Evolutionary conservation across 2,888 invertebrate genomes (phyloP), one percentile per base, ranked within the genome.

Genomic region (Monochamus alternatus): DNA sequence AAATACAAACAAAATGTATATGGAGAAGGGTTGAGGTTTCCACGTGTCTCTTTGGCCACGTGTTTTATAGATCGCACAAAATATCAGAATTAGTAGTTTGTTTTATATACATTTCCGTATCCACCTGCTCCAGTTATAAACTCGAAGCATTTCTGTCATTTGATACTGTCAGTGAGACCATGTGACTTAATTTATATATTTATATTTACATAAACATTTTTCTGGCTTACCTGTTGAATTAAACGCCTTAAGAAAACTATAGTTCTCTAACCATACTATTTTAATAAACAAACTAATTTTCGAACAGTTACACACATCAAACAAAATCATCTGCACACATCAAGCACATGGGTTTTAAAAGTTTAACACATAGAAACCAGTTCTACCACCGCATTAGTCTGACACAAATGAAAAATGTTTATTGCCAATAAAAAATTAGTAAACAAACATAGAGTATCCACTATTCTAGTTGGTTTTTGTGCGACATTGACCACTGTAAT

Each of bases 181-280:
- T 69, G 74, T 74, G 74, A 74, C 64, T 64, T 44, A 31, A 51
- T 62, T 69, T 69, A 32, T 9, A 47, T 62, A 60, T 62, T 69
- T 69, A 32, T 9, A 47, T 62, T 47, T 30, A n/a, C 22, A 68
- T n/a, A 44, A 14, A 69, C 31, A 12, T 31, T 69, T 60, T 69
- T 55, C 51, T 60, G 30, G 69, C 69, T 69, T 69, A 69, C 69
- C 69, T 69, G 60, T 60, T 60, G 60, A 2, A 30, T 44, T 30
- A 38, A 69, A 31, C 10, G 44, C 38, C 44, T 60, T 22, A 69
- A 30, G n/a, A 32, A 12, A 47, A 9, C 55, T 59, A 43, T 60
- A 69, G 60, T 59, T 62, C n/a, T 60, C 47, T 59, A 14, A 10
- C n/a, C 43, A 58, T 68, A 43, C 55, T 58, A 60, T 31, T 47